Percentiles rank a stretch among this genome's conserved stretches.
Evolutionary conservation across 2,797 vertebrate genomes (phyloP).

Genomic region (Alauda arvensis): DNA sequence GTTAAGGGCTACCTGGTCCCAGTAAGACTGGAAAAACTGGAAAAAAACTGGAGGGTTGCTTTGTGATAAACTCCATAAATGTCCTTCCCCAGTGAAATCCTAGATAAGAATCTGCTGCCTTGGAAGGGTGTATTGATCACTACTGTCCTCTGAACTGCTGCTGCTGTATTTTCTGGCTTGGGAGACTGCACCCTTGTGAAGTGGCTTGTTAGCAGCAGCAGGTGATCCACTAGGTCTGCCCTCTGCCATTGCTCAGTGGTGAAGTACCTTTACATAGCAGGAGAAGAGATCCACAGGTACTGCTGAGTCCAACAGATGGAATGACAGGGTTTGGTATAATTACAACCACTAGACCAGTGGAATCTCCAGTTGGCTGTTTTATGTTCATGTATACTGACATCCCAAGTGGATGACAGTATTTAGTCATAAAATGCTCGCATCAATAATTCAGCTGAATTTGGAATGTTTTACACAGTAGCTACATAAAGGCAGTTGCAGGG

Average conservation of each 20-base stretch:
- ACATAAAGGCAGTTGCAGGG: background rate
- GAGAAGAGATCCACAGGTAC: background rate
- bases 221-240: background rate
- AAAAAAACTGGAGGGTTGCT: background rate
- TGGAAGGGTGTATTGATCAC: background rate
- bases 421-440: background rate
- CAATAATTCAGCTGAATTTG: conserved; percentile 3
- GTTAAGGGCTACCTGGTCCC: background rate
- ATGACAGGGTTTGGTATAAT: background rate
- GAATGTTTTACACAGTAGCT: background rate
- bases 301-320: background rate
- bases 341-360: background rate
- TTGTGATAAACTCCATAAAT: background rate
- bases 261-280: background rate
- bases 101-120: background rate
- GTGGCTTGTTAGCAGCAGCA: background rate
- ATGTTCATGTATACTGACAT: background rate
- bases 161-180: background rate
- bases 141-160: background rate
- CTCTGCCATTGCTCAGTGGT: background rate
- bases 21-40: background rate
- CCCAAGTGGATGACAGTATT: background rate
- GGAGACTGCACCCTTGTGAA: background rate
- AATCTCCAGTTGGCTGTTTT: background rate
- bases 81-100: background rate